A percentile compares a stretch with the other conserved stretches of the same genome.
These are phyloP conservation scores for Sturnus vulgaris DNA, from an alignment of 2,113 vertebrate genomes.

Conservation along the genomic window DNA sequence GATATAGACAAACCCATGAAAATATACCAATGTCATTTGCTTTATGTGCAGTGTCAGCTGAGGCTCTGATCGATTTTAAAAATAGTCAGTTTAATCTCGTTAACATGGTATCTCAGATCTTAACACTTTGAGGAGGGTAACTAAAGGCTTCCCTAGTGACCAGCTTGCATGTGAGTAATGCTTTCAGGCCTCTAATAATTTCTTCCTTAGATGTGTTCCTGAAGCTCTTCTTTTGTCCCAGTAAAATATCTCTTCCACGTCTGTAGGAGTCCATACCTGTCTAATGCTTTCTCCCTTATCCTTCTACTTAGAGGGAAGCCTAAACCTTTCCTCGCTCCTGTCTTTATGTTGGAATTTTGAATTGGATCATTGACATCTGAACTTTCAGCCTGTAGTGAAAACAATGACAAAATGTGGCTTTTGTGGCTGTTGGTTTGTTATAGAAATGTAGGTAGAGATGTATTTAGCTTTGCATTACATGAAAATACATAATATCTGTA, in stretches of 20 bases:
- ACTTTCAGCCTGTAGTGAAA: neutral
- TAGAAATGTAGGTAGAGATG: neutral
- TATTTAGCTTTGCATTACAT: neutral
- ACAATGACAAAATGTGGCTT: neutral
- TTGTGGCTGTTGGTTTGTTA: neutral
- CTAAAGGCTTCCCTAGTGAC: neutral
- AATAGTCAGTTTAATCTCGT: neutral
- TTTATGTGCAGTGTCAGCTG: neutral
- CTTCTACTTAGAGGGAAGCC: neutral
- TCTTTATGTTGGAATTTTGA: neutral
- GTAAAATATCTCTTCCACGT: neutral
- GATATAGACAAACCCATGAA: neutral
- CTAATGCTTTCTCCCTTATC: neutral
- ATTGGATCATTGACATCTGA: neutral
- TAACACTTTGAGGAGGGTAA: conserved; percentile 15
- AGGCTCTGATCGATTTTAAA: neutral
- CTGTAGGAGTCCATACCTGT: neutral
- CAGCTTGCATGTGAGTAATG: neutral
- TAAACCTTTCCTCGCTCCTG: neutral
- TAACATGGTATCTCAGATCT: conserved; percentile 19
- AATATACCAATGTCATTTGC: neutral
- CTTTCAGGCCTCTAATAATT: neutral
- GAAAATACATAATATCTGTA: neutral
- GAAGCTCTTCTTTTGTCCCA: neutral
- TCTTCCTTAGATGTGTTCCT: neutral